A percentile compares a stretch with the other conserved stretches of the same genome.
phyloP scores from a whole-genome alignment of 2,888 invertebrate genomes.

The Pseudoips prasinana region DNA sequence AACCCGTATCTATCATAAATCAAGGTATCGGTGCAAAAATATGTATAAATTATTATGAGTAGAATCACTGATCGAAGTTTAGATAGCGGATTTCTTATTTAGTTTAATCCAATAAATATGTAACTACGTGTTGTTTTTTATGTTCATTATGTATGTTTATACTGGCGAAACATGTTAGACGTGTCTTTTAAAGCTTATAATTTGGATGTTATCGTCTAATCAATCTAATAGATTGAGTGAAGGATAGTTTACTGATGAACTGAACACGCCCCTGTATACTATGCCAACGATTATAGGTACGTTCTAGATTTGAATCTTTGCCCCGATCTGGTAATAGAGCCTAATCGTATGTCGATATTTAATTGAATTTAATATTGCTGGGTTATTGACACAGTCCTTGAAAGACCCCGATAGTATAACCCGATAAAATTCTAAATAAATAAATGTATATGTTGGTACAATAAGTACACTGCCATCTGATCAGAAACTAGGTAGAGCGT shows the following conservation, averaged over 20 bases:
- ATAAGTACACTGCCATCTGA: too few species aligned
- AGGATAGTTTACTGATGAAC: neutral
- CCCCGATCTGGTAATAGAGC: too few species aligned
- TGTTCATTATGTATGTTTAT: neutral
- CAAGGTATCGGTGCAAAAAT: slow-evolving; percentile 13
- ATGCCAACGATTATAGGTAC: too few species aligned
- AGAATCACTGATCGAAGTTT: slow-evolving; percentile 26
- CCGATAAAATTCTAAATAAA: too few species aligned
- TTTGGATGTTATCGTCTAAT: neutral
- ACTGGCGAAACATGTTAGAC: neutral
- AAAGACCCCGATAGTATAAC: too few species aligned
- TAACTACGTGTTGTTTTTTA: neutral
- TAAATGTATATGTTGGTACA: too few species aligned
- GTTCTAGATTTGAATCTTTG: too few species aligned
- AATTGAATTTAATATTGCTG: too few species aligned
- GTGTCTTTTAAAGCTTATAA: neutral
- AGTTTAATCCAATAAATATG: neutral
- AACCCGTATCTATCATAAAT: slow-evolving; percentile 16
- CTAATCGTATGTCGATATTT: too few species aligned
- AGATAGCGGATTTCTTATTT: slow-evolving; percentile 23
- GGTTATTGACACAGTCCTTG: too few species aligned
- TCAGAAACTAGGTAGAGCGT: too few species aligned
- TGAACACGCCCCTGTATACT: neutral
- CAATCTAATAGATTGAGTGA: neutral
- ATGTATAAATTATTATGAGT: slow-evolving; percentile 32